Conservation (phyloP, 2,113 vertebrate species). For the Baryphthengus martii region DNA sequence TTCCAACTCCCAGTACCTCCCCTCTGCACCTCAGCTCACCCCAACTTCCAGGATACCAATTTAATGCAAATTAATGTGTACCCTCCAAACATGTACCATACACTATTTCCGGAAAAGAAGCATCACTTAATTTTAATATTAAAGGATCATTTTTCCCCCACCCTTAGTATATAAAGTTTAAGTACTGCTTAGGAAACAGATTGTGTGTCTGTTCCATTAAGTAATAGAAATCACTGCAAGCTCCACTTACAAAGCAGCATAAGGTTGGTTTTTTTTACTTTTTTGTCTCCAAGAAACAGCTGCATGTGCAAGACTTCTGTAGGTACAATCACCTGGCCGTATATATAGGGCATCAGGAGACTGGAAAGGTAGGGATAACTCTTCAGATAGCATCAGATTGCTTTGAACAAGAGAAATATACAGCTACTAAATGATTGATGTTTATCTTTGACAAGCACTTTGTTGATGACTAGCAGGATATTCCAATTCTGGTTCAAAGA, state of each 20-base stretch:
- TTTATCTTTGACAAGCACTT: background rate
- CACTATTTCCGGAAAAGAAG: background rate
- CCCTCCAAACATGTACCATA: background rate
- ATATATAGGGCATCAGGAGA: background rate
- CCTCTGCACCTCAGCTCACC: background rate
- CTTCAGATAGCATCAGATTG: background rate
- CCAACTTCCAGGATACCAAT: background rate
- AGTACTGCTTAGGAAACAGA: background rate
- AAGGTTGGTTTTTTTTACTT: accelerated
- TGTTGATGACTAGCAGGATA: background rate
- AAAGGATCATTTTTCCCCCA: background rate
- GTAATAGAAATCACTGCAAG: background rate
- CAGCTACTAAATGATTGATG: background rate
- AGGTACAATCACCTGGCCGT: background rate
- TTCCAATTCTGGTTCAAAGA: background rate
- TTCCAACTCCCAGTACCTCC: background rate
- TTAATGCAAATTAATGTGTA: constrained; percentile 33
- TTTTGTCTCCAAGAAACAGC: background rate
- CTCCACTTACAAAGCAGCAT: background rate
- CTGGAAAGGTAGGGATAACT: background rate
- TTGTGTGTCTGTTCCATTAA: background rate
- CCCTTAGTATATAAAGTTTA: background rate
- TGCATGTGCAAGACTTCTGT: background rate
- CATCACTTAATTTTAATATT: background rate
- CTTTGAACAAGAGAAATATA: background rate